These are phyloP conservation scores for Bos indicus DNA, from an alignment of 2,113 vertebrate species.

Conservation along the genomic window DNA sequence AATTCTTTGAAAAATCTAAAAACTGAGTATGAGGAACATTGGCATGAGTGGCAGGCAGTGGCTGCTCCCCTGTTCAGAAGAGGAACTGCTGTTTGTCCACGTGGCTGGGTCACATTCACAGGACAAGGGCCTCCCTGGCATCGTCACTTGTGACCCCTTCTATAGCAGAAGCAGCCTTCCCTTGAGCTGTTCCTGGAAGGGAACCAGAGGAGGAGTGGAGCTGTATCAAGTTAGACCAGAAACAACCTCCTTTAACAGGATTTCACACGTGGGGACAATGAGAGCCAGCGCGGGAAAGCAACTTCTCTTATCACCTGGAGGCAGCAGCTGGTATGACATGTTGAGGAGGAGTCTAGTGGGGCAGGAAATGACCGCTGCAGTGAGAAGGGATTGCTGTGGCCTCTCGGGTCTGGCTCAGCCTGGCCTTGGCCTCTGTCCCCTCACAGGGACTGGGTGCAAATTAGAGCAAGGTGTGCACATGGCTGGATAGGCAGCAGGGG, in stretches of 20 bases:
- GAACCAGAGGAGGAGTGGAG: background rate
- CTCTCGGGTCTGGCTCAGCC: background rate
- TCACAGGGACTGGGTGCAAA: background rate
- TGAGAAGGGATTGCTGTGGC: rapidly evolving
- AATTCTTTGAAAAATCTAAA: background rate
- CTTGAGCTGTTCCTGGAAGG: background rate
- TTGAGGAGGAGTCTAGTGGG: background rate
- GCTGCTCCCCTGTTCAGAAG: background rate
- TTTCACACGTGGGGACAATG: background rate
- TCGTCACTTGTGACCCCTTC: background rate
- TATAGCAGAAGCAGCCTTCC: background rate
- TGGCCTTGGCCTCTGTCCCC: background rate
- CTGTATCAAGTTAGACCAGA: background rate
- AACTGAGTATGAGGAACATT: background rate
- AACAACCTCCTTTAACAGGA: background rate
- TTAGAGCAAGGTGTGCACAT: background rate
- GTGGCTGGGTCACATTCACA: background rate
- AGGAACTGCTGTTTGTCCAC: background rate
- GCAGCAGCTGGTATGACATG: background rate
- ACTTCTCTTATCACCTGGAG: background rate
- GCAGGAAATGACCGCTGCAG: background rate
- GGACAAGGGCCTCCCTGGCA: background rate
- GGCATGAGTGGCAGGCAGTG: background rate
- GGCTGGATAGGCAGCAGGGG: background rate
- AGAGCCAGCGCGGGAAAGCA: background rate